phyloP scores from a whole-genome alignment of 2,113 vertebrate genomes.

The Ptilorrhoa leucosticta region DNA sequence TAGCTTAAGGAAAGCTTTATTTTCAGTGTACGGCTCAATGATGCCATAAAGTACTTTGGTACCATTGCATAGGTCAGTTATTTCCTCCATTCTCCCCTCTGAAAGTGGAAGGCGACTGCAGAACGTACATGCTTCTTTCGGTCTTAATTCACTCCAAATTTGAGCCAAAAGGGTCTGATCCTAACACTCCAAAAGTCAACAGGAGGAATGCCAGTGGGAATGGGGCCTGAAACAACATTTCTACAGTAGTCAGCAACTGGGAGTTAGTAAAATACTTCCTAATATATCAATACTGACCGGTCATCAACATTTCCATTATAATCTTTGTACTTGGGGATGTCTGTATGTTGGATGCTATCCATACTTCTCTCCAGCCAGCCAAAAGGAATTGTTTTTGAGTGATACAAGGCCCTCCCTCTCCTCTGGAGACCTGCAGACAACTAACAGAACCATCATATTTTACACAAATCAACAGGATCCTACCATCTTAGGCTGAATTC shows the following conservation, averaged over 20 bases:
- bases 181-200: background rate
- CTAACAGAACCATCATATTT: background rate
- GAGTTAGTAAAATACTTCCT: background rate
- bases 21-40: background rate
- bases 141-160: background rate
- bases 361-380: background rate
- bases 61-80: background rate
- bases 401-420: background rate
- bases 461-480: background rate
- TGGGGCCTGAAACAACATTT: background rate
- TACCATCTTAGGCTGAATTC: background rate
- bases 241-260: constrained; percentile 8
- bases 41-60: background rate
- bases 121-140: background rate
- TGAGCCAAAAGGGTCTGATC: constrained; percentile 5
- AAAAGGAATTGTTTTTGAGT: background rate
- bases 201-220: background rate
- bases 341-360: background rate
- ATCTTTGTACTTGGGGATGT: background rate
- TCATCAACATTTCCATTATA: background rate
- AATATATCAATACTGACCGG: background rate
- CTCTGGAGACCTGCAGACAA: background rate
- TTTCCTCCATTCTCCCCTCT: background rate
- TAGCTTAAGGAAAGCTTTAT: background rate
- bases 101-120: background rate